phyloP scores from a whole-genome alignment of 2,113 vertebrate genomes.

The Procavia capensis region DNA sequence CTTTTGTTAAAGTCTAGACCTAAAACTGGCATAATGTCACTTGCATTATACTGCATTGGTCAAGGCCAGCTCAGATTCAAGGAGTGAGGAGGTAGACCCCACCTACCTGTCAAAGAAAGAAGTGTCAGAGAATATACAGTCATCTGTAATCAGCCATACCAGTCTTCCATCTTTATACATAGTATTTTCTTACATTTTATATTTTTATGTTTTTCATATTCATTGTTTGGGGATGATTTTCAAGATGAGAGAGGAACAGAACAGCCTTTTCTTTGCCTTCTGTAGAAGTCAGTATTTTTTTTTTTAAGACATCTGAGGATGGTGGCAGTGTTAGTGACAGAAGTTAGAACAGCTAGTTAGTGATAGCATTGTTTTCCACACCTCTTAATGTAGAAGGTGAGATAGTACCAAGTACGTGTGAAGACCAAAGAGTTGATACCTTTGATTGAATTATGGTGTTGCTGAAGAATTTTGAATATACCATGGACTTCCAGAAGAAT shows the following conservation, averaged over 20 bases:
- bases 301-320: constrained; percentile 8
- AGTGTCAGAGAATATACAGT: not conserved
- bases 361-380: constrained; percentile 1
- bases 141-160: not conserved
- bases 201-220: constrained; percentile 24
- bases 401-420: not conserved
- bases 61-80: not conserved
- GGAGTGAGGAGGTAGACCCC: not conserved
- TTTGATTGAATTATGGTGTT: no score
- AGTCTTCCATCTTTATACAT: not conserved
- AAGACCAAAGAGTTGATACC: no score
- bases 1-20: not conserved
- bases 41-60: not conserved
- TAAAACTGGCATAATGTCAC: not conserved
- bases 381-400: not conserved
- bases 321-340: not conserved
- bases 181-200: not conserved
- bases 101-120: not conserved
- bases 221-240: constrained; percentile 39
- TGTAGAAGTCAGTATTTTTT: constrained; percentile 24
- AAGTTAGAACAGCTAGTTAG: not conserved
- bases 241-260: not conserved
- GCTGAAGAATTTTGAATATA: no score
- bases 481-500: no score
- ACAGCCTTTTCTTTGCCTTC: not conserved